Evolutionary conservation across 1,140 invertebrate species (phyloP), one percentile per base, ranked within the genome.

Genomic region (Ooceraea biroi): DNA sequence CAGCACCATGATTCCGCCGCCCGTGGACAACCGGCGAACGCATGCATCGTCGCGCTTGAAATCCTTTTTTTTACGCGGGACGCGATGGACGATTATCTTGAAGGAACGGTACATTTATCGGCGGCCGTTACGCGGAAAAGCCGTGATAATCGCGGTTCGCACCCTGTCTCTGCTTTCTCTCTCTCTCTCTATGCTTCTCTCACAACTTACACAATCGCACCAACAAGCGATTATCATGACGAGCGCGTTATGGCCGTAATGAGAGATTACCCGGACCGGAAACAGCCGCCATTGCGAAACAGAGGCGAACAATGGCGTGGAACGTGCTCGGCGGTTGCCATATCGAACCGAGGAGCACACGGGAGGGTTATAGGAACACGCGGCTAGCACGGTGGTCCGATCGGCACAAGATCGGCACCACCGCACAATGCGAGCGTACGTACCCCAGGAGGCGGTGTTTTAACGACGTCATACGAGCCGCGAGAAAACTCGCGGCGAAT

Each of bases 251-350:
- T 27, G 65, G 41, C 30, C 44, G 52, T 76, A 88, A 87, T 85
- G 82, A 74, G 66, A 88, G 48, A 85, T 85, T 88, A 85, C 41
- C 57, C 61, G 82, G 78, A 88, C 77, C 87, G 87, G 87, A 89
- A 89, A 80, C 44, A 68, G 27, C n/a, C n/a, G 77, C 52, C 72
- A 88, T 83, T 80, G 52, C 66, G 73, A 36, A 36, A 7, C 2
- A 88, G 58, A 85, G 36, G 61, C 58, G 58, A 85, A 89, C 86
- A 88, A 88, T 88, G 41, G 83, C 48, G 63, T 83, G 84, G 78
- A 83, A 88, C 77, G 80, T 61, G 78, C 80, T 69, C 73, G 68
- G n/a, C 61, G 52, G 61, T 68, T n/a, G 22, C 19, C 57, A 27
- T 72, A 86, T 86, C 83, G 73, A 88, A 88, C 36, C 66, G 27